Evolutionary conservation across 2,113 vertebrate species (phyloP), one percentile per base, ranked within the genome.

Genomic region (Lampris megalopsis): DNA sequence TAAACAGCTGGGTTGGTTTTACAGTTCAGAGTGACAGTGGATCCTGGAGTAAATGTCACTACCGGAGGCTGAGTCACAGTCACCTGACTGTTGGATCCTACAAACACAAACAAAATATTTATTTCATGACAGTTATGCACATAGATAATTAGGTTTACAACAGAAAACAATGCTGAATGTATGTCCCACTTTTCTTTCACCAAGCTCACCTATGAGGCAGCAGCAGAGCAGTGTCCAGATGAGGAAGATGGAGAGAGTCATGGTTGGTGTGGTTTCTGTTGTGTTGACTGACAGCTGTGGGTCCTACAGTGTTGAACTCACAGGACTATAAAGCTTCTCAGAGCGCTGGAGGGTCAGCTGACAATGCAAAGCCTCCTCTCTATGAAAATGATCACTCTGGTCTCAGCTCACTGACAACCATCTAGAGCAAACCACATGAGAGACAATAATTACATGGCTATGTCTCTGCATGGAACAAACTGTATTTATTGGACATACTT

Each of bases 251-350:
- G 75, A 10, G 47, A 45, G 2, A 45, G 7, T 45, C 43, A 45
- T 91, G 80, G 40, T 84, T 79, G 0, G 62, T 66, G 78, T 77
- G 70, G 1, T 64, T 73, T 67, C 71, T 85, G 75, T 65, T 71
- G 71, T 73, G 45, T 43, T 68, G 64, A 74, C 61, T 43, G 24
- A 75, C 74, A 80, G 69, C 53, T 80, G 4, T 79, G 72, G 77
- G 68, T 85, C 64, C 65, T 81, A 75, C 75, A 87, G 76, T 43
- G n/a, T 68, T 85, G 59, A 88, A 83, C 0, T 73, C 75, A 60
- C 80, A 75, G 65, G 47, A 77, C 72, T 88, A 86, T 87, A 91
- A 90, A 86, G 37, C 80, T 68, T 74, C 49, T 68, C 68, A 84
- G 68, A 66, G 71, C 80, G 52, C 76, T 77, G 86, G 75, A 83